Base-by-base conservation (phyloP, 1,140 invertebrate genomes). In the Pararge aegeria region DNA sequence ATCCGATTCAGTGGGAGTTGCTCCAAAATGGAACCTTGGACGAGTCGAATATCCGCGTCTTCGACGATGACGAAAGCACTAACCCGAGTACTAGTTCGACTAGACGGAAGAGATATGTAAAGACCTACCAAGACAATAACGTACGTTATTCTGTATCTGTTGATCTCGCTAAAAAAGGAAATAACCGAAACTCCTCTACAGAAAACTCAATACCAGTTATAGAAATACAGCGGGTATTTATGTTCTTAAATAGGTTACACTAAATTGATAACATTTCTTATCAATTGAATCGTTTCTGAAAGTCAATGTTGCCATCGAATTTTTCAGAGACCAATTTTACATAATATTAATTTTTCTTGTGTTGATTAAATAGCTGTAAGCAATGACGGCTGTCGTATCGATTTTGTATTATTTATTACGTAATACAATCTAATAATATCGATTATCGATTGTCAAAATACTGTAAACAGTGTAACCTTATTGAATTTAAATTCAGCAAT, bases 1-100 rank as follows among this genome's bases (percentile, higher is more conserved):
- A 89, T 72, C 84, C 84, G 4, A 75, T 89, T 60, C 84, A 89
- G 49, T 89, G 87, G 87, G 84, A 87, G 53, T 65, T 89, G 37
- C 58, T 78, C 24, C 81, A 87, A 56, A 89, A 77, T 64, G 78
- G 74, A 15, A 78, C 68, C n/a, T 59, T 85, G 15, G 78, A 84
- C 18, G 76, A 84, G 5, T 55, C 71, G 1, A 66, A 70, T 24
- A 78, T 77, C 48, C 72, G 71, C 5, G 63, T 71, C 13, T 73
- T 61, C 20, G 83, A 80, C 12, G 74, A 74, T n/a, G 78, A 81
- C 13, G 70, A 75, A 40, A 75, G 48, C 59, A 68, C 75, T 13
- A 79, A 70, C 63, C 73, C 75, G 55, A 49, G 46, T 27, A 62
- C 76, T 2, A 57, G 70, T 12, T 20, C 53, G 30, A 60, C 49